Evolutionary conservation across 2,888 invertebrate species (phyloP).

Genomic region (Pyrgus malvae): DNA sequence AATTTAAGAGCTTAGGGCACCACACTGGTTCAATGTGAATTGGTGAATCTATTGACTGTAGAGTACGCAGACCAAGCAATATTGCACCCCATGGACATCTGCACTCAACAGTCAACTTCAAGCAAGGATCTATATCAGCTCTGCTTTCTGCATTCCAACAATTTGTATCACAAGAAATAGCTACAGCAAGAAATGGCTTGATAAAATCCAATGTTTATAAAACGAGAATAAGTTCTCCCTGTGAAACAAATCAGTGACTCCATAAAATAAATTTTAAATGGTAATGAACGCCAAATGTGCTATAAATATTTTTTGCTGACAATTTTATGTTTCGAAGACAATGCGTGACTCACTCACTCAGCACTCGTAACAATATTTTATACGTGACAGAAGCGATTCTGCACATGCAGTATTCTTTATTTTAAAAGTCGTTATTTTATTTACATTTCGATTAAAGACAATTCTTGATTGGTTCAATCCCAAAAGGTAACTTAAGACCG

Average conservation of each 20-base stretch:
- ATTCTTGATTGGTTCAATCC: too few species aligned
- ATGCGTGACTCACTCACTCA: slow-evolving; percentile 44
- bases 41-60: too few species aligned
- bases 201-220: too few species aligned
- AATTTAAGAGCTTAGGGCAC: not conserved
- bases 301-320: slow-evolving; percentile 55
- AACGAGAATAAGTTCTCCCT: too few species aligned
- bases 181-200: too few species aligned
- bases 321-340: slow-evolving; percentile 57
- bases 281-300: slow-evolving; percentile 36
- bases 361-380: not conserved
- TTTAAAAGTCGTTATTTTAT: not conserved
- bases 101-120: too few species aligned
- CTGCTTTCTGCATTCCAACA: too few species aligned
- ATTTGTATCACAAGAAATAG: too few species aligned
- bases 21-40: not conserved
- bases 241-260: not conserved
- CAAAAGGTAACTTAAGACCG: too few species aligned
- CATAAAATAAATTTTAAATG: slow-evolving; percentile 27
- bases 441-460: not conserved
- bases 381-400: not conserved
- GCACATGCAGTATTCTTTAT: not conserved
- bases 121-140: too few species aligned
- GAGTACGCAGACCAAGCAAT: too few species aligned
- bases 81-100: too few species aligned